Conservation (phyloP, 1,140 invertebrate species). For the Vanessa atalanta region DNA sequence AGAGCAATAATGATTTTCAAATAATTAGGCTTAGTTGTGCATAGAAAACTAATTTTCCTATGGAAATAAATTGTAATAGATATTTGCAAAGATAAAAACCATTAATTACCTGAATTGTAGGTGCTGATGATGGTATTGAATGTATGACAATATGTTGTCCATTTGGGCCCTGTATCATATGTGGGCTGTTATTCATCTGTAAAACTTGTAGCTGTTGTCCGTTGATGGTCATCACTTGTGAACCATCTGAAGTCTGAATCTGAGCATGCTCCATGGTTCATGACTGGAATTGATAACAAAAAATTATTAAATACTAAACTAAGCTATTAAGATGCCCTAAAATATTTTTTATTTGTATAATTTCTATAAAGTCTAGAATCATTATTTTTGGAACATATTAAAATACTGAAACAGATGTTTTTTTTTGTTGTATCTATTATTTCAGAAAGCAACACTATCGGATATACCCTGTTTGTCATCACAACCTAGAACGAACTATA, state of each 20-base stretch:
- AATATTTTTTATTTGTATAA: too few species aligned
- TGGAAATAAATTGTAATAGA: background rate
- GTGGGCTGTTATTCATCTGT: constrained; percentile 73
- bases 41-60: too few species aligned
- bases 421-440: too few species aligned
- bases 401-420: too few species aligned
- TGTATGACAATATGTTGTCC: constrained; percentile 78
- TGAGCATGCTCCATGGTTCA: constrained; percentile 71
- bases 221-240: constrained; percentile 74
- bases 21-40: background rate
- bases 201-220: constrained; percentile 77
- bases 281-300: constrained; percentile 41
- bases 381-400: too few species aligned
- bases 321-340: too few species aligned
- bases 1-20: too few species aligned
- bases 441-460: too few species aligned
- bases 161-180: constrained; percentile 76
- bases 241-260: constrained; percentile 66
- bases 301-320: too few species aligned
- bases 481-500: too few species aligned
- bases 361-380: too few species aligned
- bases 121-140: constrained; percentile 61
- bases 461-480: too few species aligned
- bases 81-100: background rate
- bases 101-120: constrained; percentile 67